phyloP scores from a whole-genome alignment of 2,113 vertebrate genomes.

The Azemiops feae region DNA sequence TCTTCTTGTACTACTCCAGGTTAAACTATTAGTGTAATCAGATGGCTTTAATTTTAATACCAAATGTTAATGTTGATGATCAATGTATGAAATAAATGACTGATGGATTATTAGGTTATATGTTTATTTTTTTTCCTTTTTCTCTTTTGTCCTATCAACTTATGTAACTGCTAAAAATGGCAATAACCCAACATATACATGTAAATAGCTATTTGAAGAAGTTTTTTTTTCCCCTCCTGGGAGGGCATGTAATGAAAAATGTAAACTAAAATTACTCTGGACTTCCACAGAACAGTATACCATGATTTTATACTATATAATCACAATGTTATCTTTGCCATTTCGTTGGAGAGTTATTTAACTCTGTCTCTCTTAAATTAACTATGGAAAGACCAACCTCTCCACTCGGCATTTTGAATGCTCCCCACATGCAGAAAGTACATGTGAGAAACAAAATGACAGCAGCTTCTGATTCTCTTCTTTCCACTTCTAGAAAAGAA shows the following conservation, averaged over 20 bases:
- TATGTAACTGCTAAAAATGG: not conserved
- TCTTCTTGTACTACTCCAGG: not conserved
- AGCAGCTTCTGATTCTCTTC: not conserved
- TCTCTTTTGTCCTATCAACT: not conserved
- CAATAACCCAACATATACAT: not conserved
- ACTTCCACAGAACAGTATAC: not conserved
- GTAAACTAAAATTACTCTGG: not conserved
- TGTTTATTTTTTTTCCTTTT: not conserved
- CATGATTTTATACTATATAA: not conserved
- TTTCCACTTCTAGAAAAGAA: not conserved
- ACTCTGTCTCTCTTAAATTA: not conserved
- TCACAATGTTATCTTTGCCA: not conserved
- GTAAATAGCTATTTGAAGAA: not conserved
- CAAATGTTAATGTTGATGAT: not conserved
- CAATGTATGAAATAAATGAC: not conserved
- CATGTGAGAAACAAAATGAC: not conserved
- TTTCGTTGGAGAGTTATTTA: not conserved
- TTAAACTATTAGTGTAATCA: not conserved
- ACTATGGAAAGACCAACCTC: not conserved
- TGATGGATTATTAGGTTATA: not conserved
- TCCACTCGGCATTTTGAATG: not conserved
- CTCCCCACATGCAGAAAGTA: not conserved
- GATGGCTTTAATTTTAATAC: not conserved
- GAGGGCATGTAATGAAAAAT: not conserved
- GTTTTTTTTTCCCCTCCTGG: not conserved